These are phyloP conservation scores for Mugil cephalus DNA, from an alignment of 2,113 vertebrate genomes.

Conservation along the genomic window DNA sequence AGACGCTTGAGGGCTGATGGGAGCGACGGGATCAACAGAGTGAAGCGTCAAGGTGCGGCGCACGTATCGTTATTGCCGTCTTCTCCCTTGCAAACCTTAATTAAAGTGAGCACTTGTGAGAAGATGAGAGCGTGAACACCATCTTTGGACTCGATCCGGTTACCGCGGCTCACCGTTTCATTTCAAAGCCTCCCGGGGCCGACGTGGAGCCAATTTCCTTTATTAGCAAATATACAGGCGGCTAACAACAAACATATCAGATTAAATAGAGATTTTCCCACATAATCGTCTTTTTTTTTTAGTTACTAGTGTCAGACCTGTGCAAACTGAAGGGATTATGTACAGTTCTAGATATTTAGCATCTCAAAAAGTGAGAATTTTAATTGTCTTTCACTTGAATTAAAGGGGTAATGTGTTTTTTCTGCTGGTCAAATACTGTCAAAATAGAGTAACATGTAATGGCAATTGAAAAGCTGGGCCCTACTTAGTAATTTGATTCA, in stretches of 20 bases:
- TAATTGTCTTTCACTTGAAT: neutral
- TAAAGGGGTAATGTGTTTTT: neutral
- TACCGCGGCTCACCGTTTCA: conserved; percentile 53
- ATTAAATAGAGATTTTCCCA: conserved; percentile 8
- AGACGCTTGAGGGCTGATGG: conserved; percentile 19
- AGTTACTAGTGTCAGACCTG: too few relatives aligned
- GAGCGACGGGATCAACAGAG: conserved; percentile 29
- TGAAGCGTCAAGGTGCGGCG: conserved; percentile 22
- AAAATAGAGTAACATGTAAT: too few relatives aligned
- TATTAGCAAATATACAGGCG: conserved; percentile 4
- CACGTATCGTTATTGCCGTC: conserved; percentile 39
- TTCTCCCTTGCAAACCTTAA: conserved; percentile 66
- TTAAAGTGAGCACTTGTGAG: conserved; percentile 73
- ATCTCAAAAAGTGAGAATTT: neutral
- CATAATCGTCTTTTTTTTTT: neutral
- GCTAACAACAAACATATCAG: conserved; percentile 32
- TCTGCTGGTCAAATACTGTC: neutral
- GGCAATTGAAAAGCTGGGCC: too few relatives aligned
- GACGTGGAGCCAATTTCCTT: conserved; percentile 50
- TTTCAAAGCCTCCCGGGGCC: conserved; percentile 33
- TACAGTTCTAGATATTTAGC: conserved; percentile 1
- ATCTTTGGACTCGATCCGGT: conserved; percentile 61
- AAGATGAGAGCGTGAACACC: conserved; percentile 55
- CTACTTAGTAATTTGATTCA: too few relatives aligned
- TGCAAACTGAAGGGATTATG: neutral